Conservation (phyloP, 2,797 vertebrate species). For the Amazona ochrocephala region DNA sequence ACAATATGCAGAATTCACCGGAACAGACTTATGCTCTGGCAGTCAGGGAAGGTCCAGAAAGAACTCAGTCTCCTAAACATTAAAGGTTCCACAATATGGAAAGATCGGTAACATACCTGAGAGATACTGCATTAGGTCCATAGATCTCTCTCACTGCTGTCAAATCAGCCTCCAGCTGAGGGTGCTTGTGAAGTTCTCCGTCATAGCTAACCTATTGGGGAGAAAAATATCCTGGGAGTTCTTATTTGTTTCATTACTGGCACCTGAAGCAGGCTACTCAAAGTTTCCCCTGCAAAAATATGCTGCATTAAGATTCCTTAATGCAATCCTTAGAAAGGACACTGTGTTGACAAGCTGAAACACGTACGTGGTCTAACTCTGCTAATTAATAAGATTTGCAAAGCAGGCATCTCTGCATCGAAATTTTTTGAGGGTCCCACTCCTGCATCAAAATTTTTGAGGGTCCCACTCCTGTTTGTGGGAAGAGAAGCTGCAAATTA, state of each 20-base stretch:
- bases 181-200: constrained; percentile 89
- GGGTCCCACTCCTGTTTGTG: not conserved
- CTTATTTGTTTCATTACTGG: not conserved
- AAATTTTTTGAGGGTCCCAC: not conserved
- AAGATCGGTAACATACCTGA: constrained; percentile 78
- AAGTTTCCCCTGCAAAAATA: not conserved
- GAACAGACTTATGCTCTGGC: not conserved
- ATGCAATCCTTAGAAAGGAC: not conserved
- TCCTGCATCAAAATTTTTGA: not conserved
- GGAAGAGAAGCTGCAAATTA: not conserved
- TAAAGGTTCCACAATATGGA: not conserved
- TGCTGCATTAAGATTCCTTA: not conserved
- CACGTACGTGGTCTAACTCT: not conserved
- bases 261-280: not conserved
- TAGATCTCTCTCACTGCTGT: constrained; percentile 88
- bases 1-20: not conserved
- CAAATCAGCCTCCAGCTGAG: constrained; percentile 87
- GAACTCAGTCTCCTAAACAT: not conserved
- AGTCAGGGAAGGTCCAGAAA: not conserved
- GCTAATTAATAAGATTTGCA: not conserved
- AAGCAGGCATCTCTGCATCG: not conserved
- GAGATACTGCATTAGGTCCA: constrained; percentile 88
- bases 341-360: not conserved
- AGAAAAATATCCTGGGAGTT: not conserved
- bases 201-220: constrained; percentile 85